These are phyloP conservation scores for Strigamia crassipes DNA, from an alignment of 2,888 invertebrate genomes.

Conservation along the genomic window DNA sequence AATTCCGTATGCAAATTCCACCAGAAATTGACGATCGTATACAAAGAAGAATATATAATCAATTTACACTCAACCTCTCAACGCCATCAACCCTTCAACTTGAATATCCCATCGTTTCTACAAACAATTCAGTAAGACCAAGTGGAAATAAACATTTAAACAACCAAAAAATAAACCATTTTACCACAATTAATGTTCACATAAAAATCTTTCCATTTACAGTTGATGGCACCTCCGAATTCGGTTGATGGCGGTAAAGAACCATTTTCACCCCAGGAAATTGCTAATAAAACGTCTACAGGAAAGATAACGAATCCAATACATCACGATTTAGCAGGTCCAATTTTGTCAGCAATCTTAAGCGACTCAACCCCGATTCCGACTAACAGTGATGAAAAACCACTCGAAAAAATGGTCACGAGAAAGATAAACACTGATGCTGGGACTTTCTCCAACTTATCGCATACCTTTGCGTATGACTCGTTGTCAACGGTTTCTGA, in stretches of 20 bases:
- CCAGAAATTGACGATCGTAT: neutral
- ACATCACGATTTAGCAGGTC: neutral
- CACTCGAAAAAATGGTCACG: neutral
- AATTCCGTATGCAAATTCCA: neutral
- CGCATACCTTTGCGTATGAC: neutral
- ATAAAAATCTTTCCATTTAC: neutral
- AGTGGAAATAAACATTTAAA: neutral
- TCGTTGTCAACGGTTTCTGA: neutral
- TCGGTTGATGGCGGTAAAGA: neutral
- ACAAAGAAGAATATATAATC: neutral
- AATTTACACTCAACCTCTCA: neutral
- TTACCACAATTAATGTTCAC: neutral
- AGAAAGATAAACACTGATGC: neutral
- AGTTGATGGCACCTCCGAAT: neutral
- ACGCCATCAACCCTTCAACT: neutral
- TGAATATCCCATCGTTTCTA: neutral
- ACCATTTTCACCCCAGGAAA: constrained; percentile 2
- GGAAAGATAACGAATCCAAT: neutral
- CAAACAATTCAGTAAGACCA: neutral
- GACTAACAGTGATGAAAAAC: neutral
- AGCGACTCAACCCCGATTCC: neutral
- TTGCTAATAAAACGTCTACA: neutral
- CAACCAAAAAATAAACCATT: neutral
- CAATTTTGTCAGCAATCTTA: neutral
- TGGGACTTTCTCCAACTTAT: neutral